phyloP scores from a whole-genome alignment of 2,113 vertebrate genomes.

The Urocynchramus pylzowi region DNA sequence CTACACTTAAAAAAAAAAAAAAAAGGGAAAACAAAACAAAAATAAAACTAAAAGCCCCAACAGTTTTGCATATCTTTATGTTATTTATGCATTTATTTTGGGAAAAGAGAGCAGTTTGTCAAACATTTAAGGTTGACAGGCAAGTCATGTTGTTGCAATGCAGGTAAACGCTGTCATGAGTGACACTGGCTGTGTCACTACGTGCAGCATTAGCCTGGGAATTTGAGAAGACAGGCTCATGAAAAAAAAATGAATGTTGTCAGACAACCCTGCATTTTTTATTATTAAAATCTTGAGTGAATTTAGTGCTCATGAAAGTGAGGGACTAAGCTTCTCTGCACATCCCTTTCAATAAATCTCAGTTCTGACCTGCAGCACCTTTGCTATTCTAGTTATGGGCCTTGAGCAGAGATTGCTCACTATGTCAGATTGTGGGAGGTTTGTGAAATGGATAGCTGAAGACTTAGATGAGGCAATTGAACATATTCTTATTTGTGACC shows the following conservation, averaged over 20 bases:
- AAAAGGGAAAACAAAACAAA: not conserved
- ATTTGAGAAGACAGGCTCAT: constrained; percentile 70
- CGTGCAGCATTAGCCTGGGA: constrained; percentile 44
- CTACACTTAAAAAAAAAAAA: not conserved
- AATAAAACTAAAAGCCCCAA: not conserved
- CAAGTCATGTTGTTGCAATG: constrained; percentile 52
- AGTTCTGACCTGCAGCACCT: constrained; percentile 45
- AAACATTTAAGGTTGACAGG: constrained; percentile 57
- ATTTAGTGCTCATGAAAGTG: constrained; percentile 65
- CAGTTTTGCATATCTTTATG: not conserved
- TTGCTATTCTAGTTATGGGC: constrained; percentile 32
- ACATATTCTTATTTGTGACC: not conserved
- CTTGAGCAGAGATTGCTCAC: constrained; percentile 27
- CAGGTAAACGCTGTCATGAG: constrained; percentile 55
- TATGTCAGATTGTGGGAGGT: not conserved
- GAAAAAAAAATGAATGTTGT: constrained; percentile 73
- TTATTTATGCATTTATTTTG: constrained; percentile 24
- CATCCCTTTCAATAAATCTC: constrained; percentile 59
- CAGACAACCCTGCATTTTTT: constrained; percentile 67
- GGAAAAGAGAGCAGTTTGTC: constrained; percentile 30
- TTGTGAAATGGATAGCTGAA: not conserved
- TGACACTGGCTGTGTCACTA: constrained; percentile 59
- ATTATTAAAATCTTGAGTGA: constrained; percentile 70
- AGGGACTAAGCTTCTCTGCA: constrained; percentile 37
- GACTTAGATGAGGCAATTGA: not conserved